phyloP scores from a whole-genome alignment of 2,113 vertebrate genomes.

The Pan paniscus region DNA sequence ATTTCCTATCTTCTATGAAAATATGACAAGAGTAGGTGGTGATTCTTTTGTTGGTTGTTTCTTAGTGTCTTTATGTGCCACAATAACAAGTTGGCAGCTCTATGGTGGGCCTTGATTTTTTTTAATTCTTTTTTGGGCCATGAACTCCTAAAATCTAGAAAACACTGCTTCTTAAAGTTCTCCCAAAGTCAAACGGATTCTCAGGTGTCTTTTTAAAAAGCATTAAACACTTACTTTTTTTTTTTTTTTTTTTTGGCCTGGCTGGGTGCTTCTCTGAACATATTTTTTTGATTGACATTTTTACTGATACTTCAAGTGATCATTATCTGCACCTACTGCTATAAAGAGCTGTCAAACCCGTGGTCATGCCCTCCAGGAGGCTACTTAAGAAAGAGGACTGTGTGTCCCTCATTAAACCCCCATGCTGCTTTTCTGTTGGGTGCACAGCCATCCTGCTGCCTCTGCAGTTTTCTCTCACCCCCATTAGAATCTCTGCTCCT shows the following conservation, averaged over 20 bases:
- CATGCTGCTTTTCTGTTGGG: not conserved
- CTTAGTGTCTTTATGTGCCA: not conserved
- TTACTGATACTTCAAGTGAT: not conserved
- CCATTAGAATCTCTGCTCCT: not conserved
- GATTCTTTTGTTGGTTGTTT: not conserved
- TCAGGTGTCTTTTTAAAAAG: slow-evolving; percentile 23
- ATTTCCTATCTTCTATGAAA: not conserved
- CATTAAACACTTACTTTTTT: not conserved
- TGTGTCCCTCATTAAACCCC: not conserved
- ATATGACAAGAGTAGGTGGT: not conserved
- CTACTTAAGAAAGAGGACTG: not conserved
- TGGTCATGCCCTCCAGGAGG: not conserved
- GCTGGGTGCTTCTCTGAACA: not conserved
- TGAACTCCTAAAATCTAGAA: not conserved
- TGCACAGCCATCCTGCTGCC: not conserved
- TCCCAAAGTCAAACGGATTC: not conserved
- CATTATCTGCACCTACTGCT: not conserved
- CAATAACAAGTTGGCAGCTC: not conserved
- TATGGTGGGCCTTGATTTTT: not conserved
- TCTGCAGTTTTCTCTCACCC: not conserved
- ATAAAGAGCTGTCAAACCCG: not conserved
- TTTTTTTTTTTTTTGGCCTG: not conserved
- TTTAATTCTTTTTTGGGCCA: not conserved
- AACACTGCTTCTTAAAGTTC: not conserved
- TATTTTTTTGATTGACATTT: not conserved